phyloP scores from a whole-genome alignment of 1,140 invertebrate genomes.

The Ganaspis sp. region DNA sequence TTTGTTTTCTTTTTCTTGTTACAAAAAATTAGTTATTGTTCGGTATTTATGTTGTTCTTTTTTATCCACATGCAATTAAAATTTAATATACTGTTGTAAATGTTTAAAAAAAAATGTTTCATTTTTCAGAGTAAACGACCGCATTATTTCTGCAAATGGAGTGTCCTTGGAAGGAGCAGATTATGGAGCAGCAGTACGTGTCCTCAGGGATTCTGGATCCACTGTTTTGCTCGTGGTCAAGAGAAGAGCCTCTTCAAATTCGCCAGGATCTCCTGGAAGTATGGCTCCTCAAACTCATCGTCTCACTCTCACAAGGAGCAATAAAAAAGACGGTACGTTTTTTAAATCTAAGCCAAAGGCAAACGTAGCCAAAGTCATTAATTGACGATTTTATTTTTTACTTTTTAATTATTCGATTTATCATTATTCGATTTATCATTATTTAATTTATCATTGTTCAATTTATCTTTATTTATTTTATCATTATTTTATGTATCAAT shows the following conservation, averaged over 20 bases:
- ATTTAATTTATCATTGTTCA: too few species aligned
- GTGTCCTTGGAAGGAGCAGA: slow-evolving; percentile 97
- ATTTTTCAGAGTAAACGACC: slow-evolving; percentile 93
- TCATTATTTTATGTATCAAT: too few species aligned
- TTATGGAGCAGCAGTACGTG: slow-evolving; percentile 94
- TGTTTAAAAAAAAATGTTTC: background rate
- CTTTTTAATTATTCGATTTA: too few species aligned
- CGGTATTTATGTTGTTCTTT: too few species aligned
- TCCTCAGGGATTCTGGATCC: slow-evolving; percentile 91
- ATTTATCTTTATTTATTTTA: too few species aligned
- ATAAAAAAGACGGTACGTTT: slow-evolving; percentile 93
- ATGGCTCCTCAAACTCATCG: slow-evolving; percentile 83
- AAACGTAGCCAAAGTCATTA: too few species aligned
- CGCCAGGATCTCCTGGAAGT: slow-evolving; percentile 76
- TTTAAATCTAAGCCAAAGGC: background rate
- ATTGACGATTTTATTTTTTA: too few species aligned
- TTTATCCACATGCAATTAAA: too few species aligned
- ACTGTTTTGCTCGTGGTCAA: slow-evolving; percentile 93
- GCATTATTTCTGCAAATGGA: slow-evolving; percentile 97
- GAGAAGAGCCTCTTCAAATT: slow-evolving; percentile 80
- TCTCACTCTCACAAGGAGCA: slow-evolving; percentile 91
- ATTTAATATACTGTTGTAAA: too few species aligned
- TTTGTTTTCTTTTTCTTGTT: too few species aligned
- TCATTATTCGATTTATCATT: too few species aligned
- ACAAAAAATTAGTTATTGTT: too few species aligned